Evolutionary conservation across 1,140 invertebrate genomes (phyloP).

Genomic region (Uloborus diversus): DNA sequence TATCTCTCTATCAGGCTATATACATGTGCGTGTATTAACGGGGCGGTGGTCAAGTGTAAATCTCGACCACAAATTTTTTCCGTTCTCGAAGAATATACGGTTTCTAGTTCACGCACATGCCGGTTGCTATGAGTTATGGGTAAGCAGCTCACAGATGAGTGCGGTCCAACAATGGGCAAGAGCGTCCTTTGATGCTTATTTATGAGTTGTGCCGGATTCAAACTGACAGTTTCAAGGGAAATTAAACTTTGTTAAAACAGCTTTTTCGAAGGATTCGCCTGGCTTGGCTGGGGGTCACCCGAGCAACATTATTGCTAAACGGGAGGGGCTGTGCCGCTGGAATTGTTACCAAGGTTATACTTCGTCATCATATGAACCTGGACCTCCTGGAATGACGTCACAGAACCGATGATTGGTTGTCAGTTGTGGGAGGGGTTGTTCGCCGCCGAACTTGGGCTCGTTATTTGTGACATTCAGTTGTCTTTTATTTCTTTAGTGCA

Average conservation of each 20-base stretch:
- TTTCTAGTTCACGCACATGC: constrained; percentile 44
- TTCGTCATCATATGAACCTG: constrained; percentile 14
- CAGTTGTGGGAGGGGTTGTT: too few relatives aligned
- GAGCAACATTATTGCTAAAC: constrained; percentile 29
- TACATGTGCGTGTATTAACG: constrained; percentile 36
- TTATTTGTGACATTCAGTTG: too few relatives aligned
- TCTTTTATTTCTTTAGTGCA: too few relatives aligned
- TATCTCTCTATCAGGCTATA: constrained; percentile 16
- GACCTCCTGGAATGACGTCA: constrained; percentile 1
- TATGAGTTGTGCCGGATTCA: constrained; percentile 29
- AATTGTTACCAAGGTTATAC: constrained; percentile 21
- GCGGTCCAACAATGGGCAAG: constrained; percentile 19
- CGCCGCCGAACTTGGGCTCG: too few relatives aligned
- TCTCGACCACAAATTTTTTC: constrained; percentile 23
- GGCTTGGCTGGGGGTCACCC: constrained; percentile 25
- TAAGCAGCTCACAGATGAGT: constrained; percentile 31
- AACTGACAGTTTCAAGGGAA: constrained; percentile 48
- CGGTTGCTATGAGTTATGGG: constrained; percentile 22
- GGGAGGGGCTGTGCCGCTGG: not conserved
- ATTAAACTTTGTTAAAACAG: constrained; percentile 53
- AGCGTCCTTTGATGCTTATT: constrained; percentile 26
- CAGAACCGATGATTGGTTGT: constrained; percentile 18
- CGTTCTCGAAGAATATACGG: not conserved
- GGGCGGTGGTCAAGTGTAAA: constrained; percentile 47
- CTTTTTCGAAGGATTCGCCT: constrained; percentile 33